These are phyloP conservation scores for Plagodis dolabraria DNA, from an alignment of 2,888 invertebrate genomes.

Conservation along the genomic window DNA sequence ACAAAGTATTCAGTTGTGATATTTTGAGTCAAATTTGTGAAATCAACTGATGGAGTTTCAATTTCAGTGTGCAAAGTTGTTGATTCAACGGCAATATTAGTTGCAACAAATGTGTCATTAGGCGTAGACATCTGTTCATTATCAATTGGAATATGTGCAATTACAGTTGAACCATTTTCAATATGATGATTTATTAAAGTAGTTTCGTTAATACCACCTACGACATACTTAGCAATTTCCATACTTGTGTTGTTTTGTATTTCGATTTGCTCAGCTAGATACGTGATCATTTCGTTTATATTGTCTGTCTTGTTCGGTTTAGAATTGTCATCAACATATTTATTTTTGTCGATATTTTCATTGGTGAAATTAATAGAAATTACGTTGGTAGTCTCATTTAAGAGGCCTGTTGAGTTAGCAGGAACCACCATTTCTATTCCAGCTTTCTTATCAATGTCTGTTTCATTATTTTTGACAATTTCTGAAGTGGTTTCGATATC, in stretches of 20 bases:
- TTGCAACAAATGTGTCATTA: background rate
- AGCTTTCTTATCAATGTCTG: conserved; percentile 15
- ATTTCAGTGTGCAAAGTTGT: background rate
- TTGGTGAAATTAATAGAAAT: conserved; percentile 46
- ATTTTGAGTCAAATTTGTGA: too few relatives aligned
- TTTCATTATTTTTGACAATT: conserved; percentile 7
- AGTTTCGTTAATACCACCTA: conserved; percentile 29
- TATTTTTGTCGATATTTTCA: conserved; percentile 48
- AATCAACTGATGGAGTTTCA: conserved; percentile 4
- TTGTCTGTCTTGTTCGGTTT: conserved; percentile 38
- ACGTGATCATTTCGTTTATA: conserved; percentile 54
- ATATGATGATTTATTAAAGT: background rate
- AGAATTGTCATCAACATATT: conserved; percentile 35
- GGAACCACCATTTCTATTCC: conserved; percentile 7
- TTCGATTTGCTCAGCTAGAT: conserved; percentile 61
- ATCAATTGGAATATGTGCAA: background rate
- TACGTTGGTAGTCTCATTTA: conserved; percentile 21
- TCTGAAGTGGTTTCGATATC: conserved; percentile 27
- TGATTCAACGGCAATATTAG: background rate
- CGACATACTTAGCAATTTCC: conserved; percentile 51
- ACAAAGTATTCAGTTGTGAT: too few relatives aligned
- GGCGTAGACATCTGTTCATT: background rate
- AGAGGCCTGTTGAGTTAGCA: conserved; percentile 2
- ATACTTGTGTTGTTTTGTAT: conserved; percentile 62
- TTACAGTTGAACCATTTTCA: background rate